These are phyloP conservation scores for Thalassarche chlororhynchos DNA, from an alignment of 2,113 vertebrate species.

Conservation along the genomic window DNA sequence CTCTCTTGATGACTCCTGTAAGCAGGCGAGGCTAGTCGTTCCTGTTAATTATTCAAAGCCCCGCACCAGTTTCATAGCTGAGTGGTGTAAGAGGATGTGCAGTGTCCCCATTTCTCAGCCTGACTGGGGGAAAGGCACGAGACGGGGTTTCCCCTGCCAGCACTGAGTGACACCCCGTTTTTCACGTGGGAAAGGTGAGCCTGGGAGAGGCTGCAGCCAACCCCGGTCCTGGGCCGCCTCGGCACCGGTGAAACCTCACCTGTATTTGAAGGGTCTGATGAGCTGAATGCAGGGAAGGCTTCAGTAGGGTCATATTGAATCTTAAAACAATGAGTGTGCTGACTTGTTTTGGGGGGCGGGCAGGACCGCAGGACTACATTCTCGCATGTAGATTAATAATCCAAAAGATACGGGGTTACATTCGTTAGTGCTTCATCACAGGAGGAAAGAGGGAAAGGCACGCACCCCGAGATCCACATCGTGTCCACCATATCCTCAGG, in stretches of 20 bases:
- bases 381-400: neutral
- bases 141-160: neutral
- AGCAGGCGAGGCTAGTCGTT: neutral
- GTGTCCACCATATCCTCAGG: neutral
- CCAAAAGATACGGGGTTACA: accelerated
- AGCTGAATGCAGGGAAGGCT: neutral
- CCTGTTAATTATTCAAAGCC: slow-evolving; percentile 55
- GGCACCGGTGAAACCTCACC: neutral
- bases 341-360: neutral
- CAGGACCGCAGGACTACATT: neutral
- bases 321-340: neutral
- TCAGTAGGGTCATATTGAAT: neutral
- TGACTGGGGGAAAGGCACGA: neutral
- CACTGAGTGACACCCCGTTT: neutral
- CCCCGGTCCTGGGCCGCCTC: neutral
- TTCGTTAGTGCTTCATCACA: neutral
- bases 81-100: slow-evolving; percentile 36
- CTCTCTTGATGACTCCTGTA: slow-evolving; percentile 54
- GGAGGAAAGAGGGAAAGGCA: neutral
- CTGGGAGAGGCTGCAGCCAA: neutral
- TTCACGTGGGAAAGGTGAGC: neutral
- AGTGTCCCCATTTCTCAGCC: slow-evolving; percentile 30
- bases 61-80: neutral
- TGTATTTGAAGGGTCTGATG: neutral
- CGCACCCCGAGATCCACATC: accelerated